These are phyloP conservation scores for Hirtodrosophila trivittata DNA, from an alignment of 2,888 invertebrate species.

Conservation along the genomic window DNA sequence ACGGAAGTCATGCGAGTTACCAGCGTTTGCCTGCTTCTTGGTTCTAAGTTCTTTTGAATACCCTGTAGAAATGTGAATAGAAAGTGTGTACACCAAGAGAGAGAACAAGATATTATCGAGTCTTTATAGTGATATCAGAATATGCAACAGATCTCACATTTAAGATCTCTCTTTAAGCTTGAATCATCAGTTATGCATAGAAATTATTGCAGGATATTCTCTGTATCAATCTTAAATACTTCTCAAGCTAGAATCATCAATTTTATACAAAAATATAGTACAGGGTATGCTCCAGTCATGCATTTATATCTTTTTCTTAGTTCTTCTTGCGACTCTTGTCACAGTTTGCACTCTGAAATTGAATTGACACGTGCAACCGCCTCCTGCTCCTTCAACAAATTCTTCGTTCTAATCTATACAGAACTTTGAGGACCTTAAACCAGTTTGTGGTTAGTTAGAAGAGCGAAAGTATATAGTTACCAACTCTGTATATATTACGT, in stretches of 20 bases:
- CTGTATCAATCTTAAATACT: too few relatives aligned
- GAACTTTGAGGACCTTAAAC: slow-evolving; percentile 50
- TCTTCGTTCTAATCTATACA: slow-evolving; percentile 49
- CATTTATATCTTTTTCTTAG: too few relatives aligned
- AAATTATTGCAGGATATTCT: too few relatives aligned
- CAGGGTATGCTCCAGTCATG: too few relatives aligned
- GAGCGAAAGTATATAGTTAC: slow-evolving; percentile 50
- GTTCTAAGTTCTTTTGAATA: slow-evolving; percentile 6
- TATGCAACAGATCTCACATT: too few relatives aligned
- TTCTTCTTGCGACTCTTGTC: slow-evolving; percentile 8
- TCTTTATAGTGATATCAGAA: too few relatives aligned
- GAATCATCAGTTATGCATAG: too few relatives aligned
- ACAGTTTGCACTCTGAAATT: slow-evolving; percentile 20
- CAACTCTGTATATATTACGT: too few relatives aligned
- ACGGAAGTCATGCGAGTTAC: slow-evolving; percentile 75
- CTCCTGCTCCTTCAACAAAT: slow-evolving; percentile 16
- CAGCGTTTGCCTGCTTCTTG: slow-evolving; percentile 19
- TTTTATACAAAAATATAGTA: too few relatives aligned
- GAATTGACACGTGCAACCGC: slow-evolving; percentile 26
- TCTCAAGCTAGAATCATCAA: too few relatives aligned
- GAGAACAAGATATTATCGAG: too few relatives aligned
- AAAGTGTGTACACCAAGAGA: slow-evolving; percentile 1
- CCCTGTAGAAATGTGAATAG: slow-evolving; percentile 23
- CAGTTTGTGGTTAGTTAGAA: slow-evolving; percentile 57
- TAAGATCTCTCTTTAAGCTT: too few relatives aligned